phyloP scores from a whole-genome alignment of 2,888 invertebrate genomes.

The Melinaea marsaeus region DNA sequence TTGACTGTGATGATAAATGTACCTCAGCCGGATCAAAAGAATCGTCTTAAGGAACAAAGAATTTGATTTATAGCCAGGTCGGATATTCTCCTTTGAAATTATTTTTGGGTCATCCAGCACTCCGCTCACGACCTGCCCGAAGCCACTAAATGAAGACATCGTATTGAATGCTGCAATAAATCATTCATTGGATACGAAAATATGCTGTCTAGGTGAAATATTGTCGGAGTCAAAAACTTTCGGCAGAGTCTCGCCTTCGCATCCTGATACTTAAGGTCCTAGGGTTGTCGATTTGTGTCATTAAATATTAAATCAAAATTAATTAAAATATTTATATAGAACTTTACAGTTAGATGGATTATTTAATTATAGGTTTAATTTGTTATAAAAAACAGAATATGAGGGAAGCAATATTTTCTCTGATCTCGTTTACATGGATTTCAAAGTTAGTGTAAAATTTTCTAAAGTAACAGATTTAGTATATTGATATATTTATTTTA shows the following conservation, averaged over 20 bases:
- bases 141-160: slow-evolving; percentile 70
- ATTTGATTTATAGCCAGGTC: slow-evolving; percentile 73
- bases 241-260: slow-evolving; percentile 26
- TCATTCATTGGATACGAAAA: slow-evolving; percentile 47
- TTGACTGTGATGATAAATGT: slow-evolving; percentile 59
- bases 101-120: slow-evolving; percentile 65
- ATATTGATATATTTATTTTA: neutral
- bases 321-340: too few relatives aligned
- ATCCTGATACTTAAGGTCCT: slow-evolving; percentile 25
- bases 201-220: slow-evolving; percentile 58
- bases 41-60: slow-evolving; percentile 60
- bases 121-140: slow-evolving; percentile 70
- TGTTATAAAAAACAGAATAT: too few relatives aligned
- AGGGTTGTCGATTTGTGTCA: slow-evolving; percentile 20
- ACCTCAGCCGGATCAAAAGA: slow-evolving; percentile 46
- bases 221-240: slow-evolving; percentile 37
- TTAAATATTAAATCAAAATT: neutral
- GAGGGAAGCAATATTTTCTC: neutral
- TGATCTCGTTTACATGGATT: neutral
- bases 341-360: neutral
- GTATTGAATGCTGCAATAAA: slow-evolving; percentile 66
- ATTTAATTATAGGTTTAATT: neutral
- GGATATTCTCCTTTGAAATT: slow-evolving; percentile 53
- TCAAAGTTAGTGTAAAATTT: neutral
- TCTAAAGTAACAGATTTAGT: neutral